These are phyloP conservation scores for Drosophila baimaii DNA, from an alignment of 1,140 invertebrate genomes.

Conservation along the genomic window DNA sequence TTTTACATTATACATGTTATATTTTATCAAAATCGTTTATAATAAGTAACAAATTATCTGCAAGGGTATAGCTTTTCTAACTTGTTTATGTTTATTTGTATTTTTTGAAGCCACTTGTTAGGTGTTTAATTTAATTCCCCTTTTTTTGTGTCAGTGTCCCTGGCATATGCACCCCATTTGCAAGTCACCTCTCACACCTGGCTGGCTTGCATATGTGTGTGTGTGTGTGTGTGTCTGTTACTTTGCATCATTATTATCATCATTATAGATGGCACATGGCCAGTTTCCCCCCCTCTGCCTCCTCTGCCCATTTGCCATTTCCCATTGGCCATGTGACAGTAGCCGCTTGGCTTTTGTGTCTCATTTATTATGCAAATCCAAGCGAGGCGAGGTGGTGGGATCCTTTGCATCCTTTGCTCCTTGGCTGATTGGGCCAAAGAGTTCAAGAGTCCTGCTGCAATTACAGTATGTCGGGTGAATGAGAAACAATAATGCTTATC, in stretches of 20 bases:
- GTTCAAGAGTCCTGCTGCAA: slow-evolving; percentile 66
- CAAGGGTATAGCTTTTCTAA: too few species aligned
- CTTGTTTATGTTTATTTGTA: too few species aligned
- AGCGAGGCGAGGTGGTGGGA: slow-evolving; percentile 8
- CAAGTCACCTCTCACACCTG: slow-evolving; percentile 61
- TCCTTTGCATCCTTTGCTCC: slow-evolving; percentile 29
- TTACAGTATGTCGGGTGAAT: slow-evolving; percentile 34
- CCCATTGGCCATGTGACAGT: slow-evolving; percentile 68
- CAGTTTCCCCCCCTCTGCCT: too few species aligned
- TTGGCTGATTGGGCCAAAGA: slow-evolving; percentile 55
- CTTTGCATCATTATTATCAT: slow-evolving; percentile 76
- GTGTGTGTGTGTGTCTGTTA: slow-evolving; percentile 39
- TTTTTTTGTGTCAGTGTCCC: slow-evolving; percentile 2
- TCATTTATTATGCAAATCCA: slow-evolving; percentile 80
- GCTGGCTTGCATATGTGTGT: slow-evolving; percentile 2
- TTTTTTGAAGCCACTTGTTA: too few species aligned
- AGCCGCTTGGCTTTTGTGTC: slow-evolving; percentile 78
- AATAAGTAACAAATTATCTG: too few species aligned
- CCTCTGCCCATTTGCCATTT: slow-evolving; percentile 4
- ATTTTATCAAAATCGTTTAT: too few species aligned
- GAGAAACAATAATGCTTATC: slow-evolving; percentile 44
- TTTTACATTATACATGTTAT: too few species aligned
- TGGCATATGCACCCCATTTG: slow-evolving; percentile 53
- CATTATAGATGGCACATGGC: slow-evolving; percentile 76
- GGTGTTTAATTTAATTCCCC: too few species aligned